A percentile compares a stretch with the other conserved stretches of the same genome.
Conservation (phyloP, 2,797 vertebrate genomes). For the Decapterus maruadsi region DNA sequence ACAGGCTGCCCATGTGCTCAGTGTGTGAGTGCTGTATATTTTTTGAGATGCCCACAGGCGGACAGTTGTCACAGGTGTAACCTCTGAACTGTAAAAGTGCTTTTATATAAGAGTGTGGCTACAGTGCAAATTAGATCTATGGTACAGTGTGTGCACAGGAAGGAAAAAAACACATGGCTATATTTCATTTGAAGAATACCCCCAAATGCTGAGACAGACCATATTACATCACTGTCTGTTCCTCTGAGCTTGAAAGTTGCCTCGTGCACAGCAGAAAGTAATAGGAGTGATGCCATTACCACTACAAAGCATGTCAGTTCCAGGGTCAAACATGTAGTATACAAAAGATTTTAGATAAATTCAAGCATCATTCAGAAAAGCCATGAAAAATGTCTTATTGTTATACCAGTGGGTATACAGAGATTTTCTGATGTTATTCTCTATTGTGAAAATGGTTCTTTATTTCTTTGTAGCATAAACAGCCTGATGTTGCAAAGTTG, state of each 20-base stretch:
- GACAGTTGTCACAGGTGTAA: conserved; percentile 60
- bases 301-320: background rate
- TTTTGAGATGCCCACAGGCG: conserved; percentile 37
- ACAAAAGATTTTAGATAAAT: background rate
- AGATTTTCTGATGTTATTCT: background rate
- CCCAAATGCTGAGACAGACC: background rate
- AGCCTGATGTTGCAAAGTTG: background rate
- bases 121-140: conserved; percentile 9
- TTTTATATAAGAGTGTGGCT: conserved; percentile 21
- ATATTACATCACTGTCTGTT: conserved; percentile 9
- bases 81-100: conserved; percentile 47
- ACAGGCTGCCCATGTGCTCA: conserved; percentile 44
- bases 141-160: conserved; percentile 11
- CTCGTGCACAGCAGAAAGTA: conserved; percentile 3
- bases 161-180: background rate
- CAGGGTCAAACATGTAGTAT: conserved; percentile 5
- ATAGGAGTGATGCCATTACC: conserved; percentile 13
- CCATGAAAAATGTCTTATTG: background rate
- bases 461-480: background rate
- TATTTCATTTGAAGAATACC: conserved; percentile 23
- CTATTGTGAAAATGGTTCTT: background rate
- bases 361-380: conserved; percentile 11
- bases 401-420: background rate
- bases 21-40: conserved; percentile 31
- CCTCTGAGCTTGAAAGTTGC: background rate